Percentiles rank a stretch among this genome's conserved stretches.
Conservation (phyloP, 2,888 invertebrate species). For the Melinaea marsaeus region DNA sequence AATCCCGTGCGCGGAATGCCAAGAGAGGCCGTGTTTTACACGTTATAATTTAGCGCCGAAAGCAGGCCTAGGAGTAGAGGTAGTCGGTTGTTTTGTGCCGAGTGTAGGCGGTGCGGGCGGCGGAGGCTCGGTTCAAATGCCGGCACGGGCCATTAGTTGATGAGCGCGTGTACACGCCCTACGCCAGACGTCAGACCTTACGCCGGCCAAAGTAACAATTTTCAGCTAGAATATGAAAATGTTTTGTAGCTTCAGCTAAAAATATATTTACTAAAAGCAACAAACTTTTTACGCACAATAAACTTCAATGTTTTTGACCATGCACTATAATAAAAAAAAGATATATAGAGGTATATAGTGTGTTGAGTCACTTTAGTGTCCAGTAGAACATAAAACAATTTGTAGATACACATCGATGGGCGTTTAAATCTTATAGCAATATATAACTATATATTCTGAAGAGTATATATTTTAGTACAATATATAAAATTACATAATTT, state of each 20-base stretch:
- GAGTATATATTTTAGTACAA: too few species aligned
- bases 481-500: not conserved
- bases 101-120: constrained; percentile 54
- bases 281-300: constrained; percentile 70
- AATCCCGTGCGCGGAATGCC: constrained; percentile 74
- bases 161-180: constrained; percentile 70
- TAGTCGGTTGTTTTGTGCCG: constrained; percentile 67
- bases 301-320: constrained; percentile 62
- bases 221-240: constrained; percentile 73
- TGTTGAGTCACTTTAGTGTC: not conserved
- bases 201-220: constrained; percentile 65
- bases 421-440: too few species aligned
- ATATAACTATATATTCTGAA: too few species aligned
- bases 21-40: constrained; percentile 75
- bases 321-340: constrained; percentile 30
- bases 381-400: too few species aligned
- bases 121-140: constrained; percentile 74
- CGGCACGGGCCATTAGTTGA: constrained; percentile 79
- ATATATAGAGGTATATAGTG: not conserved
- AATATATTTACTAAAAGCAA: constrained; percentile 71
- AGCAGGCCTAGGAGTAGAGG: constrained; percentile 65
- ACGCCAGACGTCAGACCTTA: constrained; percentile 45
- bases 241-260: constrained; percentile 67
- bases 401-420: too few species aligned
- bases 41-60: constrained; percentile 77